These are phyloP conservation scores for Helicoverpa assulta DNA, from an alignment of 2,888 invertebrate genomes.

Conservation along the genomic window DNA sequence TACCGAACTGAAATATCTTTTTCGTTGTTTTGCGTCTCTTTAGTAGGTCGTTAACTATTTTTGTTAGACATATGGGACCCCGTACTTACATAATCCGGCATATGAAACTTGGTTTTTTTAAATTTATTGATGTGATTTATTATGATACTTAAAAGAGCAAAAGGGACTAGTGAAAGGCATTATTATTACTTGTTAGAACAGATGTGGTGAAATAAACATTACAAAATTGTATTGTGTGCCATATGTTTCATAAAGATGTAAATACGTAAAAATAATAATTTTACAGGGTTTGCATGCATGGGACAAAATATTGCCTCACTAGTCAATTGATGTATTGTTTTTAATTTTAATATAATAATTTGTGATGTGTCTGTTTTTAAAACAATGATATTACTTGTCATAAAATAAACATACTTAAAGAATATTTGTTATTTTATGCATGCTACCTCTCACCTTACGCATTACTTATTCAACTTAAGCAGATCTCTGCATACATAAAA, in stretches of 20 bases:
- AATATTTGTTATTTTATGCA: background rate
- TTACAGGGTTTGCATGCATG: slow-evolving; percentile 65
- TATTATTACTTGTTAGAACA: background rate
- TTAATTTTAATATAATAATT: slow-evolving; percentile 58
- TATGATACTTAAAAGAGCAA: too few relatives aligned
- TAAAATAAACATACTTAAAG: slow-evolving; percentile 49
- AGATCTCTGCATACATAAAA: background rate
- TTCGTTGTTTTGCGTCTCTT: too few relatives aligned
- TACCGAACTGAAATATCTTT: too few relatives aligned
- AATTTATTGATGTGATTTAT: background rate
- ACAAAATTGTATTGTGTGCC: slow-evolving; percentile 54
- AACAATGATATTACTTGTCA: slow-evolving; percentile 55
- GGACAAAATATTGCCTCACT: slow-evolving; percentile 71
- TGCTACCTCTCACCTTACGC: too few relatives aligned
- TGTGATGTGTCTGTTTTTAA: slow-evolving; percentile 49
- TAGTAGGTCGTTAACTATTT: too few relatives aligned
- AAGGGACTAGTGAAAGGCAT: background rate
- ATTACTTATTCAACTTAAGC: too few relatives aligned
- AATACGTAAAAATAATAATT: slow-evolving; percentile 53
- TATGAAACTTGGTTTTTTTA: slow-evolving; percentile 1
- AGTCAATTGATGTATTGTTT: slow-evolving; percentile 76
- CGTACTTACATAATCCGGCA: too few relatives aligned
- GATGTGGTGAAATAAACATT: slow-evolving; percentile 9
- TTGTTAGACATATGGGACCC: too few relatives aligned
- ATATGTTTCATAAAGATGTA: slow-evolving; percentile 48